These are phyloP conservation scores for Sebastes miniatus DNA, from an alignment of 2,797 vertebrate species.

Conservation along the genomic window DNA sequence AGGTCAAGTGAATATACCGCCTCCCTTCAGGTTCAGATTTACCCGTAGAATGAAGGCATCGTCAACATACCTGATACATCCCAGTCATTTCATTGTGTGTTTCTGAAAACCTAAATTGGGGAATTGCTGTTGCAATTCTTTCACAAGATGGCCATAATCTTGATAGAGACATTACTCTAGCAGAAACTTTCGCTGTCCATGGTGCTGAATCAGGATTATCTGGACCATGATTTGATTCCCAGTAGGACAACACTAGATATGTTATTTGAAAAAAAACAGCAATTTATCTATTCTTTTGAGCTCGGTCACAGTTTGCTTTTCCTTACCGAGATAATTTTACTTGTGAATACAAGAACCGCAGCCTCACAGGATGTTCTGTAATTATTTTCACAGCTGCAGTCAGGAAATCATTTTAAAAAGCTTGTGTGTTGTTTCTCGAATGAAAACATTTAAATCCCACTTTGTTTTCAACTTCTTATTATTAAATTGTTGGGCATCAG, in stretches of 20 bases:
- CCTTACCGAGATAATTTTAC: background rate
- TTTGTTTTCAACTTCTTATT: background rate
- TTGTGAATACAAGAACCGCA: background rate
- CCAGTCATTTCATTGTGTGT: background rate
- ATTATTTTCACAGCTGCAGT: background rate
- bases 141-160: background rate
- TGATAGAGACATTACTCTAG: background rate
- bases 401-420: background rate
- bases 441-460: background rate
- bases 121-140: background rate
- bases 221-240: background rate
- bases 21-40: background rate
- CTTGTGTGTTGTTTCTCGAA: background rate
- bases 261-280: background rate
- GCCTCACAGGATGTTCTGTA: background rate
- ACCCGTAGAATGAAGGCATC: background rate
- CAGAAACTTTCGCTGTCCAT: background rate
- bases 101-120: background rate
- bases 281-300: background rate
- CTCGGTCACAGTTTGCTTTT: background rate
- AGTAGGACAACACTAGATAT: background rate
- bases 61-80: background rate
- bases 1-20: background rate
- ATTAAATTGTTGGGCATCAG: background rate
- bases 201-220: slow-evolving; percentile 17